Evolutionary conservation across 2,888 invertebrate species (phyloP).

Genomic region (Malthinus seriepunctatus): DNA sequence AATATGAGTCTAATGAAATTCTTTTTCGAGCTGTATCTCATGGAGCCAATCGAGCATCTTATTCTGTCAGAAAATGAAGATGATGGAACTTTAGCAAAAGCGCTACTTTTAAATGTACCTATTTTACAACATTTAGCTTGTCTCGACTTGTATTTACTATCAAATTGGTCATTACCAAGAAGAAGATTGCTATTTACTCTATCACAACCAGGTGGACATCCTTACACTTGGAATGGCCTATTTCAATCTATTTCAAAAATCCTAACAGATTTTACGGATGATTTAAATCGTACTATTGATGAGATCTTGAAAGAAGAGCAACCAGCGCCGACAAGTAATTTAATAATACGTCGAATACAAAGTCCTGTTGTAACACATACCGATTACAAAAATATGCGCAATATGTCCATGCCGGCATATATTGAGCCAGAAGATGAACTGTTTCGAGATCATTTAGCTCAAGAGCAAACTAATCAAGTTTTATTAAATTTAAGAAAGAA

Average conservation of each 20-base stretch:
- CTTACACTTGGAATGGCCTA: slow-evolving; percentile 83
- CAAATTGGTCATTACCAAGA: slow-evolving; percentile 63
- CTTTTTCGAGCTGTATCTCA: slow-evolving; percentile 71
- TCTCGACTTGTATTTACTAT: slow-evolving; percentile 70
- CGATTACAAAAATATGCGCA: slow-evolving; percentile 44
- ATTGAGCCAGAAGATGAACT: slow-evolving; percentile 30
- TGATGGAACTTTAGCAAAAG: slow-evolving; percentile 62
- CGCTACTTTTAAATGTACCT: slow-evolving; percentile 63
- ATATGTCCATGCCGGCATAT: slow-evolving; percentile 39
- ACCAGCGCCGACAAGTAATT: slow-evolving; percentile 7
- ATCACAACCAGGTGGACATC: slow-evolving; percentile 84
- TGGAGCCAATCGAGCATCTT: slow-evolving; percentile 70
- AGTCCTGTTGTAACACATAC: slow-evolving; percentile 10
- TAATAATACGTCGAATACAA: slow-evolving; percentile 4
- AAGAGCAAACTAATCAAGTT: too few relatives aligned
- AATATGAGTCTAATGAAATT: slow-evolving; percentile 72
- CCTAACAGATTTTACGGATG: slow-evolving; percentile 67
- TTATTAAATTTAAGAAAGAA: background rate
- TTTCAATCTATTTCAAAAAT: slow-evolving; percentile 65
- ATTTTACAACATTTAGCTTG: slow-evolving; percentile 77
- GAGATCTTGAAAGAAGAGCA: slow-evolving; percentile 20
- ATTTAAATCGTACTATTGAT: slow-evolving; percentile 57
- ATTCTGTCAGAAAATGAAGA: slow-evolving; percentile 57
- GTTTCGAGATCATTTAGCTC: too few relatives aligned
- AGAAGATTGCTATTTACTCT: slow-evolving; percentile 71